Conservation (phyloP, 2,797 vertebrate species). For the Echeneis naucrates region DNA sequence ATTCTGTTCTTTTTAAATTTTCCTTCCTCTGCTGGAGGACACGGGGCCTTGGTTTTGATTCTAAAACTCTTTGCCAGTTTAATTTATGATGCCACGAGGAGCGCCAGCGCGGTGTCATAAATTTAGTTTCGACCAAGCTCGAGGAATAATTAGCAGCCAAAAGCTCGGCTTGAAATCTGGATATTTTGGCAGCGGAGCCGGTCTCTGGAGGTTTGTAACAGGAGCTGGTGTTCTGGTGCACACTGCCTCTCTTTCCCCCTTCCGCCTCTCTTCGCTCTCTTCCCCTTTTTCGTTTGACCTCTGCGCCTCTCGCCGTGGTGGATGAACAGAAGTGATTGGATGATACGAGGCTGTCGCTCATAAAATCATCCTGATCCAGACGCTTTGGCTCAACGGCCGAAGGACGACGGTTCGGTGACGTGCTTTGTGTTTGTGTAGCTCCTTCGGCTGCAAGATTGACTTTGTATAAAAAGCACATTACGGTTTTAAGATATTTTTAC, state of each 20-base stretch:
- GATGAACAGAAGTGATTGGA: conserved; percentile 53
- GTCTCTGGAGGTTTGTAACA: conserved; percentile 75
- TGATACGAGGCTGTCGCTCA: conserved; percentile 46
- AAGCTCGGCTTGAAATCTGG: conserved; percentile 51
- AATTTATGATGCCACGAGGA: conserved; percentile 70
- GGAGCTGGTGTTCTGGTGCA: conserved; percentile 60
- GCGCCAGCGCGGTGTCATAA: conserved; percentile 69
- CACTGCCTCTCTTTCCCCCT: conserved; percentile 40
- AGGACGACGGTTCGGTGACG: conserved; percentile 25
- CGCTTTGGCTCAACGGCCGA: conserved; percentile 12
- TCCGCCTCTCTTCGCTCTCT: conserved; percentile 15
- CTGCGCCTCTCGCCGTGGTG: conserved; percentile 22
- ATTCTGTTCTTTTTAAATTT: conserved; percentile 6
- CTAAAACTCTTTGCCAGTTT: conserved; percentile 54
- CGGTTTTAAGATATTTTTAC: not conserved
- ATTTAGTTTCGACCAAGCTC: conserved; percentile 55
- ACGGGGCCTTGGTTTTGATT: conserved; percentile 31
- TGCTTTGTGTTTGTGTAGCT: conserved; percentile 29
- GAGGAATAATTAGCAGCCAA: conserved; percentile 73
- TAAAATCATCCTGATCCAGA: conserved; percentile 37
- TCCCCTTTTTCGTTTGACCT: not conserved
- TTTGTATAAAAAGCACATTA: conserved; percentile 8
- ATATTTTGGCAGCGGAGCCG: conserved; percentile 57
- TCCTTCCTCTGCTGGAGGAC: not conserved
- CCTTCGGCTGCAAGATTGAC: not conserved